Evolutionary conservation across 2,888 invertebrate genomes (phyloP).

Genomic region (Macaria liturata): DNA sequence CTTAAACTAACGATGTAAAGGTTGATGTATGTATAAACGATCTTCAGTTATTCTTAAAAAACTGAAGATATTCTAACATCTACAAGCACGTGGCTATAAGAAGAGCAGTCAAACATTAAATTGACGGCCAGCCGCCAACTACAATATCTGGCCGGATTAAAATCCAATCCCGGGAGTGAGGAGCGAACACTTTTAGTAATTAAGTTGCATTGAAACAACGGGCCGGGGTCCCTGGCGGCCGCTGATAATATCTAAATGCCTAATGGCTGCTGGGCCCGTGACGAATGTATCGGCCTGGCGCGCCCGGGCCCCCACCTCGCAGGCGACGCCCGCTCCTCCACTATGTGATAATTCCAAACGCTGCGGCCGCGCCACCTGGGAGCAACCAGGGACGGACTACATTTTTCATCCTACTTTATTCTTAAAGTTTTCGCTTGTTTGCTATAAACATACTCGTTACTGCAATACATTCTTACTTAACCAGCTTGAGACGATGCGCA

Average conservation of each 20-base stretch:
- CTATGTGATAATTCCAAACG: slow-evolving; percentile 84
- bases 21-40: too few relatives aligned
- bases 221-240: slow-evolving; percentile 75
- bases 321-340: slow-evolving; percentile 65
- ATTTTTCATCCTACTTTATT: slow-evolving; percentile 18
- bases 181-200: slow-evolving; percentile 79
- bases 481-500: too few relatives aligned
- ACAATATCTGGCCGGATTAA: slow-evolving; percentile 41
- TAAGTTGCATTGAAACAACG: slow-evolving; percentile 72
- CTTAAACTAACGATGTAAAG: too few relatives aligned
- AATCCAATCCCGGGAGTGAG: slow-evolving; percentile 57
- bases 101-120: slow-evolving; percentile 31
- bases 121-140: slow-evolving; percentile 38
- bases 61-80: too few relatives aligned
- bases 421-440: slow-evolving; percentile 7
- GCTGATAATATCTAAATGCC: slow-evolving; percentile 84
- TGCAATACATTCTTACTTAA: background rate
- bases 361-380: slow-evolving; percentile 84
- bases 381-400: slow-evolving; percentile 72
- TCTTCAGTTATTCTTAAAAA: too few relatives aligned
- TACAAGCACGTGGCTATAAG: too few relatives aligned
- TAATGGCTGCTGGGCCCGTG: slow-evolving; percentile 84
- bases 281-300: slow-evolving; percentile 76
- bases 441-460: background rate
- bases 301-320: slow-evolving; percentile 43